Evolutionary conservation across 2,797 vertebrate species (phyloP).

Genomic region (Scolopax bukidnonensis): DNA sequence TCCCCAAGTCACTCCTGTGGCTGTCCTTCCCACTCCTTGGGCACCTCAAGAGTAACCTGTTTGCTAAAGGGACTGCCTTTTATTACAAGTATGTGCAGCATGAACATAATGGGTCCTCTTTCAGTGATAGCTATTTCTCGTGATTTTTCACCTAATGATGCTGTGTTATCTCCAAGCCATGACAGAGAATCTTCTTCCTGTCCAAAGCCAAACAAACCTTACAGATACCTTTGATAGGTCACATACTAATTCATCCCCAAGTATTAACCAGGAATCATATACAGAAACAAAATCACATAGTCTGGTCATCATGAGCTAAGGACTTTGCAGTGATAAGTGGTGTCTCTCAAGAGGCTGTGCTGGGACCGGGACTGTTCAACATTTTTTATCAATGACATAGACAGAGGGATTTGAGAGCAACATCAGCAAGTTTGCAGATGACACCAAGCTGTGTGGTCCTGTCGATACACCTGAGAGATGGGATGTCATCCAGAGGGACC

Average conservation of each 20-base stretch:
- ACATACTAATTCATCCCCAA: background rate
- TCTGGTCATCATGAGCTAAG: background rate
- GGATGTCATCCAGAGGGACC: no score
- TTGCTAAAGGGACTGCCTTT: background rate
- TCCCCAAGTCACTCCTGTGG: background rate
- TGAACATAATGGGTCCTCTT: background rate
- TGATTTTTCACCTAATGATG: background rate
- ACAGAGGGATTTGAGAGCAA: no score
- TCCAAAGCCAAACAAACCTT: background rate
- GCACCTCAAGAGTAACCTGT: no score
- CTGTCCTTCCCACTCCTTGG: background rate
- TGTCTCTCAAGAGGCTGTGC: no score
- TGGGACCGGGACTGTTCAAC: no score
- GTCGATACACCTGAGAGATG: no score
- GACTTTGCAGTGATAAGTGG: background rate
- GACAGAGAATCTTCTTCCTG: background rate
- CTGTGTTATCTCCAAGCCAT: background rate
- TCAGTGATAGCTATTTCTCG: background rate
- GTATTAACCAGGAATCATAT: background rate
- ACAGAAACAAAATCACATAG: background rate
- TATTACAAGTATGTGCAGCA: rapidly evolving
- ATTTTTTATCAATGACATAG: no score
- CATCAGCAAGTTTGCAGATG: no score
- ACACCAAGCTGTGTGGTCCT: no score
- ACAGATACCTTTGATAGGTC: background rate